Evolutionary conservation across 2,113 vertebrate genomes (phyloP).

Genomic region (Myrmophylax atrothorax): DNA sequence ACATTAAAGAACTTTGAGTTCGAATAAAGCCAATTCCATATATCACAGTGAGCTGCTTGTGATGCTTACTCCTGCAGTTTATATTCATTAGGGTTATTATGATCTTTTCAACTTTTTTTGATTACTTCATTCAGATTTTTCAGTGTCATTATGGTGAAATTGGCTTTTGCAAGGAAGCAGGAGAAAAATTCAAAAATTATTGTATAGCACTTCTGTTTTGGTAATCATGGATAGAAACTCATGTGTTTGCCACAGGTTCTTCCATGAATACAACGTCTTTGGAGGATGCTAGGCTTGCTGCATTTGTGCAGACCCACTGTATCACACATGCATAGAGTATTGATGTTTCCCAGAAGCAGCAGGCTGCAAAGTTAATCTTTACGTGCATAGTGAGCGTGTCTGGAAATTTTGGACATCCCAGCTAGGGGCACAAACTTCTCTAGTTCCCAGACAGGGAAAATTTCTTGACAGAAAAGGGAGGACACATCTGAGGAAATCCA

Average conservation of each 20-base stretch:
- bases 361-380: constrained; percentile 17
- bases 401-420: constrained; percentile 37
- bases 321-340: neutral
- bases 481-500: constrained; percentile 47
- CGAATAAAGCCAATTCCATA: neutral
- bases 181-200: neutral
- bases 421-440: neutral
- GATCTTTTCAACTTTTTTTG: neutral
- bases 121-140: neutral
- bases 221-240: neutral
- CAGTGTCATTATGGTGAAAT: neutral
- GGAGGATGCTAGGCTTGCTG: neutral
- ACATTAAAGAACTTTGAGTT: neutral
- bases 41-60: neutral
- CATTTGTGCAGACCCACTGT: accelerated
- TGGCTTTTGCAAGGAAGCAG: neutral
- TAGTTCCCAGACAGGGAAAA: constrained; percentile 42
- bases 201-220: neutral
- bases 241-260: neutral
- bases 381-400: neutral
- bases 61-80: neutral
- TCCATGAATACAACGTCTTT: neutral
- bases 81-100: neutral
- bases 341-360: constrained; percentile 40
- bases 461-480: constrained; percentile 33